Base-by-base conservation (phyloP, 1,140 invertebrate genomes). In the Drosophila leontia region DNA sequence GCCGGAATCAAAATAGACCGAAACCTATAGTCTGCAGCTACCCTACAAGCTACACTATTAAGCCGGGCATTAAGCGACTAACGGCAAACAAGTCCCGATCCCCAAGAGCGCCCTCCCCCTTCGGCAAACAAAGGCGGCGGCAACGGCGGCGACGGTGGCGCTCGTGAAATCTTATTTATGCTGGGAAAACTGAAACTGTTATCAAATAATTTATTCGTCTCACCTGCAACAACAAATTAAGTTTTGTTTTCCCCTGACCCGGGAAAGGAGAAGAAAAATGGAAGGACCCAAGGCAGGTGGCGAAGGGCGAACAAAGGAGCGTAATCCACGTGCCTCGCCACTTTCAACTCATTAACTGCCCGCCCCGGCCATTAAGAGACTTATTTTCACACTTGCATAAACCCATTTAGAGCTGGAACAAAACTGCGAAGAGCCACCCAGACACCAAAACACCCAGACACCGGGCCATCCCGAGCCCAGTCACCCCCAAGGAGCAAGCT, bases 351-450 rank as follows among this genome's bases (percentile, higher is more conserved):
- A 90, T 90, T 90, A 90, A 90, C 86, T 82, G 75, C 60, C 65
- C 65, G 70, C 55, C 64, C 58, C 74, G 85, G 78, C 81, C 85
- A 90, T 90, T 91, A 90, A 90, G 88, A 90, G 85, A 90, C 85
- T 90, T 90, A 90, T 90, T 90, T 90, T 90, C 86, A 90, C 85
- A 90, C 85, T 90, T 90, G 85, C 85, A 90, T 85, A 90, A 90
- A 90, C 85, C 79, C 85, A 90, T 90, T 90, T 90, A 90, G 86
- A 79, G 81, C 84, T 65, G 60, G 58, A 84, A 68, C 80, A 55
- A 80, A 69, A 62, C 78, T 60, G 85, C 79, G 78, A 75, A 68
- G 61, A 67, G 56, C 51, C 51, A 70, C 19, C 61, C 37, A 39
- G 51, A 15, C 41, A 26, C 11, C 8, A 8, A 26, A 23, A 3